A percentile compares a stretch with the other conserved stretches of the same genome.
Conservation (phyloP, 2,113 vertebrate genomes). For the Mobula hypostoma region DNA sequence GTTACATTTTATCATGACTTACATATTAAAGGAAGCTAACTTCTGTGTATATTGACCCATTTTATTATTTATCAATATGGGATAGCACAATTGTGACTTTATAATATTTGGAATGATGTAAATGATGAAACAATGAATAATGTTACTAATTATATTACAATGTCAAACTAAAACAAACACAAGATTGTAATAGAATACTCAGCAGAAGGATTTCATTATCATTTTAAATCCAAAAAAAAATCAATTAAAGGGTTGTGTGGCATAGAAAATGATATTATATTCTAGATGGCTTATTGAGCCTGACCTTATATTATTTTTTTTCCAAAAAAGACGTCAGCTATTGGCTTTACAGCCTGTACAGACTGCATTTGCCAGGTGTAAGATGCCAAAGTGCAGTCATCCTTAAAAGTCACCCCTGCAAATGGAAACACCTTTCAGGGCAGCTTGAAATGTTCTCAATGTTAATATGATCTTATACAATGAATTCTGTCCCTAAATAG, state of each 20-base stretch:
- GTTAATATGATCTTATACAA: constrained; percentile 55
- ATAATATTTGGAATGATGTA: not conserved
- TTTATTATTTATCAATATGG: not conserved
- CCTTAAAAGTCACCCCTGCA: constrained; percentile 51
- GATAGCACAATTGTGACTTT: not conserved
- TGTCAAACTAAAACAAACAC: constrained; percentile 32
- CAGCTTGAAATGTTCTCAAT: constrained; percentile 50
- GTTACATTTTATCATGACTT: not conserved
- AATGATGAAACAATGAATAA: not conserved
- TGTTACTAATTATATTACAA: constrained; percentile 14
- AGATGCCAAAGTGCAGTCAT: constrained; percentile 17
- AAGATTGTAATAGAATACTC: constrained; percentile 1
- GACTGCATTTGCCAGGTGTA: not conserved
- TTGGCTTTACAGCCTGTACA: not conserved
- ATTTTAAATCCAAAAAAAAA: constrained; percentile 20
- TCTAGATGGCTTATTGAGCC: constrained; percentile 14
- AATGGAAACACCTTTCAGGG: constrained; percentile 39
- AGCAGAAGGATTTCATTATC: constrained; percentile 26
- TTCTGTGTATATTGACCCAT: not conserved
- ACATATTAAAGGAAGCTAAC: not conserved
- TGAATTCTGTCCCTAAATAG: constrained; percentile 54
- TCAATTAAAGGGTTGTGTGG: not conserved
- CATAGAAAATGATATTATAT: constrained; percentile 9
- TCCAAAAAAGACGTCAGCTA: constrained; percentile 27
- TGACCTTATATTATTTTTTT: constrained; percentile 19